A percentile compares a stretch with the other conserved stretches of the same genome.
Conservation (phyloP, 2,888 invertebrate genomes). For the Sisyra terminalis region DNA sequence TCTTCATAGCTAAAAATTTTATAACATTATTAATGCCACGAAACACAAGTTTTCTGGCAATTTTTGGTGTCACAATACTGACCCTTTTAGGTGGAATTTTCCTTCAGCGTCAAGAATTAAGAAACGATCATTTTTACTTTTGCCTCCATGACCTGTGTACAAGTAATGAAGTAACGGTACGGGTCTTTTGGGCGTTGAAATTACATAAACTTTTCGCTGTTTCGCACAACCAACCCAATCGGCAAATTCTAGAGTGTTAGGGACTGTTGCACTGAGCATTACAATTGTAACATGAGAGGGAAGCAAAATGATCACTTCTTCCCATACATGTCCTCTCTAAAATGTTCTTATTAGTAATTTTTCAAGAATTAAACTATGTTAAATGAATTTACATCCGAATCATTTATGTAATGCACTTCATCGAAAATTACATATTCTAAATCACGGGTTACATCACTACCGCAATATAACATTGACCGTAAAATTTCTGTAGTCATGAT, state of each 20-base stretch:
- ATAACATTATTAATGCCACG: too few species aligned
- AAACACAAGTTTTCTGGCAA: too few species aligned
- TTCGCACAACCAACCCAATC: constrained; percentile 83
- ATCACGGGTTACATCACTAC: constrained; percentile 85
- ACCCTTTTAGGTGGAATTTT: constrained; percentile 51
- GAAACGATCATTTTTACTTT: constrained; percentile 57
- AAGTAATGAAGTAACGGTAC: constrained; percentile 91
- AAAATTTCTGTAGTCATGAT: constrained; percentile 99
- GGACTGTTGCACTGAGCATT: constrained; percentile 95
- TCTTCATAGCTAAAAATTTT: constrained; percentile 16
- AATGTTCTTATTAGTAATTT: constrained; percentile 11
- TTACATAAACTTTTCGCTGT: constrained; percentile 79
- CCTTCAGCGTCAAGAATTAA: constrained; percentile 64
- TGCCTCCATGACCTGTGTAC: constrained; percentile 70
- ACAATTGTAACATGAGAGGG: constrained; percentile 92
- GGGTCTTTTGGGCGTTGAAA: constrained; percentile 83
- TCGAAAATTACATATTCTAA: constrained; percentile 98
- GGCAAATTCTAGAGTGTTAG: constrained; percentile 92
- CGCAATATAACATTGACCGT: constrained; percentile 90
- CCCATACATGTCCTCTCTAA: constrained; percentile 96
- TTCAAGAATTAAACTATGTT: constrained; percentile 2
- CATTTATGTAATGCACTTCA: constrained; percentile 98
- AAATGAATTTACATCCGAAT: constrained; percentile 54
- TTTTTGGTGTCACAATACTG: constrained; percentile 13
- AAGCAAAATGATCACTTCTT: constrained; percentile 90